Conservation (phyloP, 1,140 invertebrate species). For the Eciton burchellii region DNA sequence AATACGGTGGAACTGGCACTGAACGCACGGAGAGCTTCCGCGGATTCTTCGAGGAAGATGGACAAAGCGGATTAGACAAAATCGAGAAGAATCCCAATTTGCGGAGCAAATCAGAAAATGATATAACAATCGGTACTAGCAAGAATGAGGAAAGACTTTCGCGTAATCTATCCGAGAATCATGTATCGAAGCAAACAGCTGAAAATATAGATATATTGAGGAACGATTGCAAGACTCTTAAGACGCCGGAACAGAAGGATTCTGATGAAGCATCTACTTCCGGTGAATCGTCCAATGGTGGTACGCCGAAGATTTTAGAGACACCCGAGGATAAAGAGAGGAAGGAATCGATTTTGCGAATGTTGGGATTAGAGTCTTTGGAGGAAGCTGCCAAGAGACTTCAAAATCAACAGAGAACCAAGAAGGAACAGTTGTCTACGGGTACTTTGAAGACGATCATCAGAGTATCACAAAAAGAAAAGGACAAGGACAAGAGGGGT, state of each 20-base stretch:
- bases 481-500: conserved; percentile 86
- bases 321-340: conserved; percentile 86
- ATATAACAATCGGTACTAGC: conserved; percentile 65
- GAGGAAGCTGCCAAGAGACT: conserved; percentile 82
- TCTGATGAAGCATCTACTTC: conserved; percentile 82
- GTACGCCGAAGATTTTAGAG: conserved; percentile 79
- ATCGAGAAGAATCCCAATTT: conserved; percentile 53
- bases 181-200: conserved; percentile 56
- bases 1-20: conserved; percentile 62
- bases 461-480: conserved; percentile 86
- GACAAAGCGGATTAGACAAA: conserved; percentile 58
- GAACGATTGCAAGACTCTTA: conserved; percentile 60
- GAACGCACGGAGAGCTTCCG: conserved; percentile 67
- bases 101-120: conserved; percentile 84
- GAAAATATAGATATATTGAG: conserved; percentile 52
- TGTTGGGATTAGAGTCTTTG: conserved; percentile 83
- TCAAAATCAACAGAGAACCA: conserved; percentile 76
- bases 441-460: conserved; percentile 93
- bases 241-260: conserved; percentile 86
- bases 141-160: conserved; percentile 59
- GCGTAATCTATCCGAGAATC: conserved; percentile 58
- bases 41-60: conserved; percentile 73
- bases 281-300: conserved; percentile 83
- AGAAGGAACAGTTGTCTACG: conserved; percentile 86
- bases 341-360: conserved; percentile 84